Conservation (phyloP, 2,113 vertebrate genomes). For the Laticauda laticaudata region DNA sequence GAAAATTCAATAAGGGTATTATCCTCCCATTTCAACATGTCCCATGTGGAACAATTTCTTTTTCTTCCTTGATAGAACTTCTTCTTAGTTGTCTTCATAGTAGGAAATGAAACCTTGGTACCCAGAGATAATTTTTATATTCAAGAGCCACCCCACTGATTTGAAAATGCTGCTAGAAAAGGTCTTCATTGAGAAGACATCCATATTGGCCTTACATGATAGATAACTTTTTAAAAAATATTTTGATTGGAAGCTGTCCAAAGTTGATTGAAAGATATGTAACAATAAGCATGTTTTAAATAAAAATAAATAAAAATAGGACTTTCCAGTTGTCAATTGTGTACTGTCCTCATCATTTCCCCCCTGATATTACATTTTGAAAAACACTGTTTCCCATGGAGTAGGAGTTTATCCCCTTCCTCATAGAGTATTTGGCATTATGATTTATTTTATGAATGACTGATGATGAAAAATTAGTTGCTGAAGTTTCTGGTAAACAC, state of each 20-base stretch:
- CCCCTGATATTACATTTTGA: not conserved
- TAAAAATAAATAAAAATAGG: not conserved
- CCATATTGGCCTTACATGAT: not conserved
- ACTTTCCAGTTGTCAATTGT: not conserved
- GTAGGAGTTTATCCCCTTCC: not conserved
- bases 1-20: rapidly evolving
- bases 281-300: not conserved
- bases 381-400: not conserved
- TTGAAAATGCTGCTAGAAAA: not conserved
- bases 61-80: slow-evolving; percentile 13
- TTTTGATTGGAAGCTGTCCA: not conserved
- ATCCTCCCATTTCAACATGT: not conserved
- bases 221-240: not conserved
- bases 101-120: not conserved
- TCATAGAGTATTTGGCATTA: not conserved
- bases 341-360: rapidly evolving
- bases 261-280: not conserved
- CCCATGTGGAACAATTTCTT: slow-evolving; percentile 15
- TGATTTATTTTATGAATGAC: not conserved
- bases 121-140: not conserved
- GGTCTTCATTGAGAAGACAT: not conserved
- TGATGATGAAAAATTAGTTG: not conserved
- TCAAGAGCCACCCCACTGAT: not conserved
- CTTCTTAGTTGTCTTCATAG: slow-evolving; percentile 16
- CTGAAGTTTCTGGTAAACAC: not conserved